Evolutionary conservation across 2,797 vertebrate genomes (phyloP), one percentile per base, ranked within the genome.

Genomic region (Spea hammondii): DNA sequence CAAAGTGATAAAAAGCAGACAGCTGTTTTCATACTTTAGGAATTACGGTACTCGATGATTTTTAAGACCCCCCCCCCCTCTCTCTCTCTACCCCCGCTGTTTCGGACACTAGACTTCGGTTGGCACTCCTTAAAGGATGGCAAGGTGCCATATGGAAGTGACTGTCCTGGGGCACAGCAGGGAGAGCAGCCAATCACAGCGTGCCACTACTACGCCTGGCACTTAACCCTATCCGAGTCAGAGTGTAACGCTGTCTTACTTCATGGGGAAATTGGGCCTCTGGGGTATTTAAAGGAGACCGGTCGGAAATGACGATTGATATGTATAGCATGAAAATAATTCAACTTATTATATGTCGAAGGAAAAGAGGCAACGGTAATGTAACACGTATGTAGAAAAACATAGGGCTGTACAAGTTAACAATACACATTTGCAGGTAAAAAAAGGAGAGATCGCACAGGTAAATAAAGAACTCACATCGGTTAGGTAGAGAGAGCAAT

Each of bases 61-160:
- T 48, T 47, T 7, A 55, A 55, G 5, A 65, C 8, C 60, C 49
- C 53, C 60, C 51, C 55, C 71, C n/a, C 8, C 55, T 55, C 48
- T 32, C 32, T 32, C 32, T 32, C 32, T 32, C 32, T 32, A 1
- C 3, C 46, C 65, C 65, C 65, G 44, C 65, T 14, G 64, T 47
- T 32, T 67, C 53, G 49, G 59, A 69, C 72, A 68, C 69, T 59
- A 53, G 55, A 57, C 65, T 70, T 46, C 44, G n/a, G 67, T 68
- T 75, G 78, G 78, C 78, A 76, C 46, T 49, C 45, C 65, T 80
- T 50, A 78, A 78, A 66, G 47, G 74, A 69, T 77, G 74, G 79
- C 76, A 73, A 32, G 6, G 59, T 72, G 75, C 74, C 74, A 82
- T 65, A 69, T 59, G 60, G 57, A 70, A 80, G 55, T 54, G 70